These are phyloP conservation scores for rabbit (Oryctolagus cuniculus) DNA, from an alignment of 2,113 vertebrate species.

Conservation along the genomic window DNA sequence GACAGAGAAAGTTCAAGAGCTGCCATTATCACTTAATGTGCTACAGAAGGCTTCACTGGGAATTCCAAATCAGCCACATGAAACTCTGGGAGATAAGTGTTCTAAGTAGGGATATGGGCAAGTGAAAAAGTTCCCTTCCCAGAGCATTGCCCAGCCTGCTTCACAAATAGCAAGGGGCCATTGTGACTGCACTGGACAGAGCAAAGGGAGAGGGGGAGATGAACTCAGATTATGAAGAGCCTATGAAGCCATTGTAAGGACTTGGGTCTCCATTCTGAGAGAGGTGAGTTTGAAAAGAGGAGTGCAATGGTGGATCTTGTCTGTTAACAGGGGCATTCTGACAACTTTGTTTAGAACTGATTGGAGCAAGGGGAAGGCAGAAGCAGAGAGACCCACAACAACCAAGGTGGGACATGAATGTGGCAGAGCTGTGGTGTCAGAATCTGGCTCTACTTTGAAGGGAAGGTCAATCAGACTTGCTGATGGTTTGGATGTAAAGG, in stretches of 20 bases:
- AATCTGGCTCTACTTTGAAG: not conserved
- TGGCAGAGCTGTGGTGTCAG: not conserved
- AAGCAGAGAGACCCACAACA: not conserved
- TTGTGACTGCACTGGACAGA: not conserved
- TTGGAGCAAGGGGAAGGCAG: accelerated
- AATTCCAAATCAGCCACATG: not conserved
- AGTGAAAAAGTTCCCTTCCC: not conserved
- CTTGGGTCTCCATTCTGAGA: not conserved
- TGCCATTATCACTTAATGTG: not conserved
- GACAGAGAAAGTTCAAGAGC: not conserved
- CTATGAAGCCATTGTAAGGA: not conserved
- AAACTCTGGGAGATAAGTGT: not conserved
- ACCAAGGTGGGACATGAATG: not conserved
- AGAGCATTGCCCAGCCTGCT: not conserved
- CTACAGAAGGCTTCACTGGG: not conserved
- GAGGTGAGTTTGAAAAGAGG: not conserved
- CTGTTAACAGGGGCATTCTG: not conserved
- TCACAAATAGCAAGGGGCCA: not conserved
- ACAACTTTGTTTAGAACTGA: not conserved
- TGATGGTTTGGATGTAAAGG: not conserved
- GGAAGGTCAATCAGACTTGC: not conserved
- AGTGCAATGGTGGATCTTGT: not conserved
- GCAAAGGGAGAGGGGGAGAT: not conserved
- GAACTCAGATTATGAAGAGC: not conserved
- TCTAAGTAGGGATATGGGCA: not conserved